Evolutionary conservation across 2,888 invertebrate species (phyloP).

Genomic region (Conistra vaccinii): DNA sequence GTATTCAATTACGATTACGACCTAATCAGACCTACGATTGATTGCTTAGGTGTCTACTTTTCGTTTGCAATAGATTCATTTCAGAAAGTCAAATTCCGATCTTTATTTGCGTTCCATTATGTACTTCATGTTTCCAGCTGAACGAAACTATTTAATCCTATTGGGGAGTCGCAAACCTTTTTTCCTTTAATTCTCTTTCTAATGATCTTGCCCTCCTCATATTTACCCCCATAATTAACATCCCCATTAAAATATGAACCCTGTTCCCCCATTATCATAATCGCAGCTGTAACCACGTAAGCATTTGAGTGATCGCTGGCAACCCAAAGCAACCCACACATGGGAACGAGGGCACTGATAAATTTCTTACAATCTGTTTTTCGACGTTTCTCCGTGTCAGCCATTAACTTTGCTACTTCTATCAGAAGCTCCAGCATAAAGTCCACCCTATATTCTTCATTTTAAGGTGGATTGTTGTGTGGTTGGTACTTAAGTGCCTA

Average conservation of each 20-base stretch:
- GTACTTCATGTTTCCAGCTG: too few relatives aligned
- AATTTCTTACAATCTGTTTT: slow-evolving; percentile 64
- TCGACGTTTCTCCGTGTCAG: slow-evolving; percentile 60
- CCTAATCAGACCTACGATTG: too few relatives aligned
- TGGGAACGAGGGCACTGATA: slow-evolving; percentile 57
- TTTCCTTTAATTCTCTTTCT: not conserved
- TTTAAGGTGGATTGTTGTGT: slow-evolving; percentile 28
- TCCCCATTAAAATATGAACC: slow-evolving; percentile 39
- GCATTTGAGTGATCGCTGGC: slow-evolving; percentile 47
- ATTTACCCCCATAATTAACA: not conserved
- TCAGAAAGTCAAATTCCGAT: too few relatives aligned
- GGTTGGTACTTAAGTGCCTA: slow-evolving; percentile 44
- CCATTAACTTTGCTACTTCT: slow-evolving; percentile 57
- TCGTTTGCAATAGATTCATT: too few relatives aligned
- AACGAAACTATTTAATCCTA: too few relatives aligned
- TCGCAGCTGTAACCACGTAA: slow-evolving; percentile 42
- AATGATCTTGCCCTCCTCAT: not conserved
- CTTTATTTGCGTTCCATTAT: too few relatives aligned
- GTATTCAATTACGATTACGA: too few relatives aligned
- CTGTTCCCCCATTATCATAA: slow-evolving; percentile 38
- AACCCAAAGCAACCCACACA: slow-evolving; percentile 24
- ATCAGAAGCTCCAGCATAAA: not conserved
- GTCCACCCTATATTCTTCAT: not conserved
- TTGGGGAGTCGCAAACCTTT: too few relatives aligned
- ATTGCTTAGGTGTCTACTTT: too few relatives aligned